These are phyloP conservation scores for Sitodiplosis mosellana DNA, from an alignment of 1,140 invertebrate genomes.

Conservation along the genomic window DNA sequence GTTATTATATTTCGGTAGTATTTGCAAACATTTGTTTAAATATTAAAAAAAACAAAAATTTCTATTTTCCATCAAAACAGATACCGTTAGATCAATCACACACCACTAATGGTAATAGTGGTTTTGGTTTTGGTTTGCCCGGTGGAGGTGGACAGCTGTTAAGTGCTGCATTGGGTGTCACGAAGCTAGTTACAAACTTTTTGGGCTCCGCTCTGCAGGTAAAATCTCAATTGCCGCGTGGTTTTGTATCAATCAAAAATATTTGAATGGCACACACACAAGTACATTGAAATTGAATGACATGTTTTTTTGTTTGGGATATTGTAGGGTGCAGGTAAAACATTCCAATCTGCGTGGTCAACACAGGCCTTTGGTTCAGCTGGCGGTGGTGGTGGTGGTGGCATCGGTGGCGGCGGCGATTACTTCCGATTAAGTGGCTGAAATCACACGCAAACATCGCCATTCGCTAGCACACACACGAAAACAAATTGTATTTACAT, in stretches of 20 bases:
- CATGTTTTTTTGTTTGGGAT: background rate
- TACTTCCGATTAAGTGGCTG: slow-evolving; percentile 1
- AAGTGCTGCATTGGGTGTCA: slow-evolving; percentile 47
- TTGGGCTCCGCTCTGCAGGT: slow-evolving; percentile 54
- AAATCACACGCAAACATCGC: background rate
- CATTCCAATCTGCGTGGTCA: background rate
- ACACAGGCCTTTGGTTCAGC: background rate
- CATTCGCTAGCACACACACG: no score
- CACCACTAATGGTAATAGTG: background rate
- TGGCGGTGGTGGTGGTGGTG: background rate
- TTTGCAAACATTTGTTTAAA: background rate
- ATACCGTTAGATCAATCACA: background rate
- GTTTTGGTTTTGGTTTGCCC: background rate
- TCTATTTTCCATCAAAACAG: background rate
- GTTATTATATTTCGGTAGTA: background rate
- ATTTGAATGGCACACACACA: background rate
- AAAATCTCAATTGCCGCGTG: slow-evolving; percentile 5
- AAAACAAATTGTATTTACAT: no score
- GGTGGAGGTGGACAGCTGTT: slow-evolving; percentile 38
- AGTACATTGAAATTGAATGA: background rate
- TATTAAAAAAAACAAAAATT: background rate
- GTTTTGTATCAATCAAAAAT: background rate
- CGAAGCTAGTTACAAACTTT: slow-evolving; percentile 51
- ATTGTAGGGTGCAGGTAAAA: background rate
- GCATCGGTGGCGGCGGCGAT: background rate